phyloP scores from a whole-genome alignment of 2,797 vertebrate species.

The Neomorphus geoffroyi region DNA sequence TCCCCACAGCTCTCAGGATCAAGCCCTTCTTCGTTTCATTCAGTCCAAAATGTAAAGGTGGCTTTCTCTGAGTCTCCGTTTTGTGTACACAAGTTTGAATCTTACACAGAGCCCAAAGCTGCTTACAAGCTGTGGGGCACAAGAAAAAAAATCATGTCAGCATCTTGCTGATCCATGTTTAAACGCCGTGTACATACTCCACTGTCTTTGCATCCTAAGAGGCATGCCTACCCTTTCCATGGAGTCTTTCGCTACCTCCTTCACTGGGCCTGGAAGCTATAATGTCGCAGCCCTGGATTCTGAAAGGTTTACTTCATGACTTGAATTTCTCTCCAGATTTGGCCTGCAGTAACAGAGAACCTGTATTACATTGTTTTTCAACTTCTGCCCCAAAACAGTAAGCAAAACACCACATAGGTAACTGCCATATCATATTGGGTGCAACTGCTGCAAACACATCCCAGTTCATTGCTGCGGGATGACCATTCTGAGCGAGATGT shows the following conservation, averaged over 20 bases:
- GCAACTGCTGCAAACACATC: neutral
- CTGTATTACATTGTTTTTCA: neutral
- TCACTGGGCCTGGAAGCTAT: neutral
- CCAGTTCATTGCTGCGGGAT: neutral
- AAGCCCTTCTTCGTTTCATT: neutral
- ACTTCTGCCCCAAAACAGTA: neutral
- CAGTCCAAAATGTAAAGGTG: neutral
- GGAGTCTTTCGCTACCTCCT: neutral
- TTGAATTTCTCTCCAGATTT: neutral
- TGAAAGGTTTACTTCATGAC: neutral
- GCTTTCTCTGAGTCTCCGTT: neutral
- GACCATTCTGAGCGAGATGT: neutral
- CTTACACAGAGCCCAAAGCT: neutral
- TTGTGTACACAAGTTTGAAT: neutral
- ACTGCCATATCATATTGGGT: neutral
- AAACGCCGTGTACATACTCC: fast-evolving
- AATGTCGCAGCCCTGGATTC: neutral
- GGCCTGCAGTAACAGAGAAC: neutral
- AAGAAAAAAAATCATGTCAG: neutral
- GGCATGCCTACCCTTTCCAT: neutral
- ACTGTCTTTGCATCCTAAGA: neutral
- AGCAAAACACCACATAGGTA: neutral
- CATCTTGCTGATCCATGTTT: neutral
- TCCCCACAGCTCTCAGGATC: neutral
- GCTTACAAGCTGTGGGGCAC: neutral